Percentiles rank a stretch among this genome's conserved stretches.
Evolutionary conservation across 2,797 vertebrate genomes (phyloP).

Genomic region (Hypotaenidia philippensis): DNA sequence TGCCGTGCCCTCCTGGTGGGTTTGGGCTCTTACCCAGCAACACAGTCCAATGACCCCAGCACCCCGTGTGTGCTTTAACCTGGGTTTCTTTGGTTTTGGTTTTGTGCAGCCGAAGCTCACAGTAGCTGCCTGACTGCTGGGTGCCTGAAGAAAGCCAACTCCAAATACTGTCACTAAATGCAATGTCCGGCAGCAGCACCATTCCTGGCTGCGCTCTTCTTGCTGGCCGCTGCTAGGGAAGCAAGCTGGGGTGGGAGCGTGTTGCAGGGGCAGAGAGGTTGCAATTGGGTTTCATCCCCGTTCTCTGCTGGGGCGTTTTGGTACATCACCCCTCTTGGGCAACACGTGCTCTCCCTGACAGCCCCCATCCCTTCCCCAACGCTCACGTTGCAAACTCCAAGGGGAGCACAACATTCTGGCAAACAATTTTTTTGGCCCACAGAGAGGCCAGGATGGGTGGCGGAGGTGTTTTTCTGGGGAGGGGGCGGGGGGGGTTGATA

Average conservation of each 20-base stretch:
- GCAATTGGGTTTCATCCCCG: not conserved
- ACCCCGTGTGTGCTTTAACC: accelerated
- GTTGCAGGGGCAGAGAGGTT: not conserved
- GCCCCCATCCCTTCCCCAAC: not conserved
- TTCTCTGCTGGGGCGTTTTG: not conserved
- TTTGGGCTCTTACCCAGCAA: not conserved
- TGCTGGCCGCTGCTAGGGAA: not conserved
- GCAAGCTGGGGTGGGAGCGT: accelerated
- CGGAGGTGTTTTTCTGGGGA: not conserved
- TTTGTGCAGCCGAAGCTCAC: not conserved
- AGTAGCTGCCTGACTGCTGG: not conserved
- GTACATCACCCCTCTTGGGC: accelerated
- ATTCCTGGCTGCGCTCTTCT: accelerated
- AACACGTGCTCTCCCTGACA: accelerated
- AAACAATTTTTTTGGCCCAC: not conserved
- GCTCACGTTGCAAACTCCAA: accelerated
- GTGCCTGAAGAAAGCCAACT: not conserved
- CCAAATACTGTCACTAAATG: accelerated
- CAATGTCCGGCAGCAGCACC: not conserved
- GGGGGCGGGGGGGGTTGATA: accelerated
- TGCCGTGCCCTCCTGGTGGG: accelerated
- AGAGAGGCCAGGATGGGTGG: accelerated
- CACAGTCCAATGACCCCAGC: accelerated
- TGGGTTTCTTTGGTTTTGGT: conserved; percentile 31
- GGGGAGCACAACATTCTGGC: accelerated